phyloP scores from a whole-genome alignment of 64 coral and sea anemone genomes.

The Porites lutea region DNA sequence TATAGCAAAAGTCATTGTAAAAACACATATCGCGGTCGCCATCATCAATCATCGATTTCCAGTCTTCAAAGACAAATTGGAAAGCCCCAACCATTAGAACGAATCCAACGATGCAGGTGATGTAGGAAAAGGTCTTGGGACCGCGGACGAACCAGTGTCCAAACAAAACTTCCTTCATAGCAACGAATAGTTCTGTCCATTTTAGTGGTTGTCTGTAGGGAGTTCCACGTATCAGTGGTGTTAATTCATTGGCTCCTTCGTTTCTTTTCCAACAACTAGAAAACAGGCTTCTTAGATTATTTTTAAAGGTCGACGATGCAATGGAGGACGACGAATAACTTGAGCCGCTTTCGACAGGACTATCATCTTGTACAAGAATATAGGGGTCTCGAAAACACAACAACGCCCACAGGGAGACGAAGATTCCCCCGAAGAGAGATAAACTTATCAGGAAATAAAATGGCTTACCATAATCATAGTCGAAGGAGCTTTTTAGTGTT shows the following conservation, averaged over 20 bases:
- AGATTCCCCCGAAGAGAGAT: slow-evolving; percentile 52
- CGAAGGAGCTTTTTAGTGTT: slow-evolving; percentile 25
- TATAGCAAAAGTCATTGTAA: slow-evolving; percentile 78
- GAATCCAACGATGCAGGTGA: slow-evolving; percentile 71
- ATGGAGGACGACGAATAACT: background rate
- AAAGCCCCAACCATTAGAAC: slow-evolving; percentile 69
- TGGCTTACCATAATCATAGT: slow-evolving; percentile 51
- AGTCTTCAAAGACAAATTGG: slow-evolving; percentile 68
- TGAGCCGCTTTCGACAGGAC: background rate
- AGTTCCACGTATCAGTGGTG: background rate
- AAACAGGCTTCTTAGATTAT: slow-evolving; percentile 37
- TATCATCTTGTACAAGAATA: background rate
- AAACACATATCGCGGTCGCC: slow-evolving; percentile 54
- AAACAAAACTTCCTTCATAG: slow-evolving; percentile 38
- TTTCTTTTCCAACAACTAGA: slow-evolving; percentile 2
- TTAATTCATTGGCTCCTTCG: slow-evolving; percentile 21
- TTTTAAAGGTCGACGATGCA: background rate
- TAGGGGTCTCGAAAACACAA: slow-evolving; percentile 63
- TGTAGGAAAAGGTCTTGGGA: slow-evolving; percentile 66
- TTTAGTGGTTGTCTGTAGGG: background rate
- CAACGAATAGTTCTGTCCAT: background rate
- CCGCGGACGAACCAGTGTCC: slow-evolving; percentile 65
- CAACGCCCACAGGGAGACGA: slow-evolving; percentile 54
- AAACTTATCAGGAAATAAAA: slow-evolving; percentile 43
- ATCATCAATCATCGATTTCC: slow-evolving; percentile 9